Percentiles rank a stretch among this genome's conserved stretches.
These are phyloP conservation scores for Malacosoma neustria DNA, from an alignment of 2,888 invertebrate genomes.

Conservation along the genomic window DNA sequence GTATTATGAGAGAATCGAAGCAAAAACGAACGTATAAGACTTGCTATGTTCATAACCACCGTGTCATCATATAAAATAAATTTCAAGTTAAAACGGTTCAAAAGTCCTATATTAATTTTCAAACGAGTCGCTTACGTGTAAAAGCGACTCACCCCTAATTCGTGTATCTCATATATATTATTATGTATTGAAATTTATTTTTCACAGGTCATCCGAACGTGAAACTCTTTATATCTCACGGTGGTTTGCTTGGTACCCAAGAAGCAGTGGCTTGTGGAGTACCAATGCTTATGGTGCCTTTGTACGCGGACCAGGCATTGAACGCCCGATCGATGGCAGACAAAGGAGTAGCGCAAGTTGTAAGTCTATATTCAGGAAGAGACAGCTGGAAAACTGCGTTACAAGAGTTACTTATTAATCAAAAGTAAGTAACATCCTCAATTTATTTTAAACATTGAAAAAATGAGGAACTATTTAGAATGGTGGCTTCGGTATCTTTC, in stretches of 20 bases:
- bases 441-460: too few species aligned
- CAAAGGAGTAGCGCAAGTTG: conserved; percentile 59
- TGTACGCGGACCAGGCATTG: conserved; percentile 69
- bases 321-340: conserved; percentile 68
- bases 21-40: too few species aligned
- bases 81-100: too few species aligned
- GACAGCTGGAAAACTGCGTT: conserved; percentile 46
- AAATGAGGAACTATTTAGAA: too few species aligned
- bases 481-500: too few species aligned
- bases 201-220: conserved; percentile 68
- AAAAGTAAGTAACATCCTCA: conserved; percentile 61
- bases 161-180: too few species aligned
- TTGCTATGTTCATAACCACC: too few species aligned
- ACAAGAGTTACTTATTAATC: conserved; percentile 49
- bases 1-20: too few species aligned
- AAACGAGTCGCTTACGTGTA: too few species aligned
- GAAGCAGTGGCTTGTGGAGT: conserved; percentile 74
- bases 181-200: background rate
- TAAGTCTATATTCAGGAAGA: conserved; percentile 38
- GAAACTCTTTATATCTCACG: conserved; percentile 76
- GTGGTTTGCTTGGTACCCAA: conserved; percentile 76
- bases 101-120: too few species aligned
- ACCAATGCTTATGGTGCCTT: conserved; percentile 69
- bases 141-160: too few species aligned
- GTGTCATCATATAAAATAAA: too few species aligned